These are phyloP conservation scores for Cynoglossus semilaevis DNA, from an alignment of 2,113 vertebrate genomes.

Conservation along the genomic window DNA sequence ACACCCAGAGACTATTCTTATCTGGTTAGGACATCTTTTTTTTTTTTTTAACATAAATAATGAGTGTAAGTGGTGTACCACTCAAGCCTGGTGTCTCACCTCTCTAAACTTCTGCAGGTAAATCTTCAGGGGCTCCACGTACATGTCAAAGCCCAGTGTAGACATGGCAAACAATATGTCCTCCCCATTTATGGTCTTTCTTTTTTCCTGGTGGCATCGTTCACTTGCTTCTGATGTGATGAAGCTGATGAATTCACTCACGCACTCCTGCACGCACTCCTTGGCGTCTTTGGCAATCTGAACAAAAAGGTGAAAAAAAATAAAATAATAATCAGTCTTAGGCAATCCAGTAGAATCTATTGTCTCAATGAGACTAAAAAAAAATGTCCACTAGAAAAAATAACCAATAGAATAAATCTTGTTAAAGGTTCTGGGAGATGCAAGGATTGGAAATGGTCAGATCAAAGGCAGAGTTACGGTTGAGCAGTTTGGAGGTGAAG, in stretches of 20 bases:
- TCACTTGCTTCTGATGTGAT: constrained; percentile 98
- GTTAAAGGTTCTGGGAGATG: too few relatives aligned
- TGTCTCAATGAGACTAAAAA: too few relatives aligned
- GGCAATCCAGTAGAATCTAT: background rate
- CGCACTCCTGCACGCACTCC: constrained; percentile 97
- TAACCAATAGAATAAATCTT: too few relatives aligned
- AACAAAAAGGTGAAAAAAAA: background rate
- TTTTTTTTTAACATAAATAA: too few relatives aligned
- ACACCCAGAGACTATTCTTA: too few relatives aligned
- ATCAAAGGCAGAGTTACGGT: too few relatives aligned
- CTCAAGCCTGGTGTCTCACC: constrained; percentile 72
- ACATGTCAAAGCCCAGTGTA: constrained; percentile 97
- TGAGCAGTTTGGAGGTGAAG: too few relatives aligned
- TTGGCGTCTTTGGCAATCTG: constrained; percentile 99
- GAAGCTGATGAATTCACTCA: constrained; percentile 99
- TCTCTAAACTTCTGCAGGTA: constrained; percentile 99
- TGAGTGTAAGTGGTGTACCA: too few relatives aligned
- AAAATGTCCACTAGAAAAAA: too few relatives aligned
- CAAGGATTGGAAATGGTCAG: too few relatives aligned
- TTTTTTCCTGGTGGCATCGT: constrained; percentile 97
- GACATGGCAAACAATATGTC: constrained; percentile 99
- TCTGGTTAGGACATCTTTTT: too few relatives aligned
- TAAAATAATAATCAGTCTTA: background rate
- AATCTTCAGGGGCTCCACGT: constrained; percentile 95
- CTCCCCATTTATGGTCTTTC: constrained; percentile 98